A percentile compares a stretch with the other conserved stretches of the same genome.
Conservation (phyloP, 1,140 invertebrate genomes). For the Platyura marginata region DNA sequence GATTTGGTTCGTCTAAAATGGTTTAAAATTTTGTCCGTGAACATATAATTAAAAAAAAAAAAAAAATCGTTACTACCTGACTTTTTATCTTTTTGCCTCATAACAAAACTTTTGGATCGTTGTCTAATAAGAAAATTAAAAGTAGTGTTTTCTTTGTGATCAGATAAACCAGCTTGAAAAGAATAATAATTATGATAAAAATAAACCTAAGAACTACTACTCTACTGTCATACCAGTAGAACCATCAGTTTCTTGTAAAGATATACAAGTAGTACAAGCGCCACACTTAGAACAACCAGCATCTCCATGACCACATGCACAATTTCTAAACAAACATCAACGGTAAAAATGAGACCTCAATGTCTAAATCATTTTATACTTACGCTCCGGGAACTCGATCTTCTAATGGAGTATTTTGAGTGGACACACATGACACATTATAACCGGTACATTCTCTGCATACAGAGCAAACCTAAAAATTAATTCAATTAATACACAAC, state of each 20-base stretch:
- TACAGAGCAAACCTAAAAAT: constrained; percentile 63
- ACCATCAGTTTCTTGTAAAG: constrained; percentile 16
- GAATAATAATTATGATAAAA: too few species aligned
- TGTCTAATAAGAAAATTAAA: constrained; percentile 15
- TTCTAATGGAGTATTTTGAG: constrained; percentile 36
- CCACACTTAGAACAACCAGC: constrained; percentile 86
- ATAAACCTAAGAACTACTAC: not conserved
- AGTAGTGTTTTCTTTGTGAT: constrained; percentile 11
- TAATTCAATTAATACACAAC: too few species aligned
- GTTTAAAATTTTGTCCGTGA: too few species aligned
- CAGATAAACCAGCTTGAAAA: constrained; percentile 1
- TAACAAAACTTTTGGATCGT: constrained; percentile 20
- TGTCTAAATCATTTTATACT: constrained; percentile 25
- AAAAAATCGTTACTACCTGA: too few species aligned
- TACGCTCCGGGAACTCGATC: constrained; percentile 74
- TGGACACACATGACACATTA: constrained; percentile 65
- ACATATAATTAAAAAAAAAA: too few species aligned
- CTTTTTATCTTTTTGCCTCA: constrained; percentile 21
- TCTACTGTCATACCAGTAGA: not conserved
- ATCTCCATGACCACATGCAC: constrained; percentile 89
- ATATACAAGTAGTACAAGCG: constrained; percentile 63
- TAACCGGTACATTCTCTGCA: constrained; percentile 92
- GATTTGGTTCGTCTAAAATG: constrained; percentile 9
- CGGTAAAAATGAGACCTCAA: not conserved
- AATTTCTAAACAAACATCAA: constrained; percentile 39